phyloP scores from a whole-genome alignment of 2,113 vertebrate genomes.

The Pituophis catenifer region DNA sequence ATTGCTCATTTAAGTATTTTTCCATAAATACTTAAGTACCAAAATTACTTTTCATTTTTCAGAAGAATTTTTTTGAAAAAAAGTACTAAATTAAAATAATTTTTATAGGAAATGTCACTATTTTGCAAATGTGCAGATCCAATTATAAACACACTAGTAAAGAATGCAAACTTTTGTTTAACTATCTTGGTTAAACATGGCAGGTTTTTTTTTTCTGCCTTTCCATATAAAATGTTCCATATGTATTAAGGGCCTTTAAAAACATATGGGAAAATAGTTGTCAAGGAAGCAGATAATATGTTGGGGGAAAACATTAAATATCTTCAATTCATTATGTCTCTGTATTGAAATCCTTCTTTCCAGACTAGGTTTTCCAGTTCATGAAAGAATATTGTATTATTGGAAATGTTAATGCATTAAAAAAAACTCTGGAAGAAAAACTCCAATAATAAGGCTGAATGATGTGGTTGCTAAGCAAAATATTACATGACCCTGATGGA shows the following conservation, averaged over 20 bases:
- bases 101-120: background rate
- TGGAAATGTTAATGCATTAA: background rate
- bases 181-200: background rate
- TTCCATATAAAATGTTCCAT: background rate
- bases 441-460: background rate
- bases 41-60: background rate
- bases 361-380: background rate
- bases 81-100: background rate
- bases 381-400: background rate
- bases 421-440: background rate
- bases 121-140: background rate
- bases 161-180: background rate
- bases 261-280: background rate
- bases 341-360: background rate
- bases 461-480: background rate
- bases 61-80: background rate
- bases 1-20: background rate
- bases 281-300: background rate
- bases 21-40: background rate
- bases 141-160: background rate
- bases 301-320: background rate
- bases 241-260: background rate
- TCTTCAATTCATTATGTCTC: background rate
- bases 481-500: background rate
- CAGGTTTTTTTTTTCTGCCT: background rate